Percentiles rank a stretch among this genome's conserved stretches.
Evolutionary conservation across 2,888 invertebrate genomes (phyloP).

Genomic region (Glomeris marginata): DNA sequence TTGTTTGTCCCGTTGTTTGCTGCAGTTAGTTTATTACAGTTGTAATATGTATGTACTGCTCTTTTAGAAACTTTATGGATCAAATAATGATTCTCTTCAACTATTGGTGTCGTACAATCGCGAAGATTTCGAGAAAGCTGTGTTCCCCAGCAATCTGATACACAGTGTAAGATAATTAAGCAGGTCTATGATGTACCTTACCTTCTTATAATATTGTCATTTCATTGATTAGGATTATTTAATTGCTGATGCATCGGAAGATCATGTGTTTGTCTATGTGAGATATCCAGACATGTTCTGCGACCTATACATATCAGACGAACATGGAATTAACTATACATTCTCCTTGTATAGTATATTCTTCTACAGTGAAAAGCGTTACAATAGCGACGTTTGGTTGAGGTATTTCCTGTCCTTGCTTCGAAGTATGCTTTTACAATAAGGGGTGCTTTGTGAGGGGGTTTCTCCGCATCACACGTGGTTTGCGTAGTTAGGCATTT

Average conservation of each 20-base stretch:
- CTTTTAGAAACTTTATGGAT: constrained; percentile 16
- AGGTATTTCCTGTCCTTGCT: constrained; percentile 37
- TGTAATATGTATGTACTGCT: constrained; percentile 2
- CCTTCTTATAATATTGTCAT: neutral
- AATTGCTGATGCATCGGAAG: constrained; percentile 67
- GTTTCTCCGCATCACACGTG: too few relatives aligned
- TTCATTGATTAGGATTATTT: constrained; percentile 44
- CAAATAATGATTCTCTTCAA: constrained; percentile 32
- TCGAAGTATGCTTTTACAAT: neutral
- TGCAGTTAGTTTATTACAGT: neutral
- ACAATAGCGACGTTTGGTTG: constrained; percentile 67
- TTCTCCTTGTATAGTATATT: constrained; percentile 64
- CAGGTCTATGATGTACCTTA: neutral
- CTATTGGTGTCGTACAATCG: constrained; percentile 62
- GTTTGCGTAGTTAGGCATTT: too few relatives aligned
- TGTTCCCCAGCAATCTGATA: constrained; percentile 54
- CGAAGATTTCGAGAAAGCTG: constrained; percentile 50
- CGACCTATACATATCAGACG: constrained; percentile 65
- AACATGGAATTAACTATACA: constrained; percentile 52
- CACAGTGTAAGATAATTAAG: constrained; percentile 20
- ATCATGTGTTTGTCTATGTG: constrained; percentile 55
- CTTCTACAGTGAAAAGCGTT: constrained; percentile 66
- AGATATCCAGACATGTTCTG: constrained; percentile 56
- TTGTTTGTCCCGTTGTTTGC: constrained; percentile 21
- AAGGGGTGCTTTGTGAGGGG: too few relatives aligned